These are phyloP conservation scores for Trachelus tabidus DNA, from an alignment of 2,888 invertebrate genomes.

Conservation along the genomic window DNA sequence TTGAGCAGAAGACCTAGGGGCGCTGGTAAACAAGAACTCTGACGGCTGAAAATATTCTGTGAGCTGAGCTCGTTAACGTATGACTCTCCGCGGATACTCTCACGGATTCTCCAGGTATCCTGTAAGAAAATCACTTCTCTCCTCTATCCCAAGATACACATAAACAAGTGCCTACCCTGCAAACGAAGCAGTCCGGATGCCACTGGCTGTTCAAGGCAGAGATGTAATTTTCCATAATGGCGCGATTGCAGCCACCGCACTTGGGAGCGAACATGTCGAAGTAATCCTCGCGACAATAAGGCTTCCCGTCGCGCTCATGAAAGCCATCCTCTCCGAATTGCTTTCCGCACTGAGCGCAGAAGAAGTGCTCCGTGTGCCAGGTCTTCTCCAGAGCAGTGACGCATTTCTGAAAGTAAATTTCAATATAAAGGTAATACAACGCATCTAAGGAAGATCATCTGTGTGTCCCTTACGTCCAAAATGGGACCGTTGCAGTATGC, in stretches of 20 bases:
- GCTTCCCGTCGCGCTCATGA: constrained; percentile 95
- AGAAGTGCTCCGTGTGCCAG: constrained; percentile 99
- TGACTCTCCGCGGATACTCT: neutral
- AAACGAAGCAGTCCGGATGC: constrained; percentile 99
- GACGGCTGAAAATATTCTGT: neutral
- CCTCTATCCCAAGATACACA: neutral
- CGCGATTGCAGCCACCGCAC: constrained; percentile 94
- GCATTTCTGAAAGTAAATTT: constrained; percentile 85
- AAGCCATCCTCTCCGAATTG: constrained; percentile 98
- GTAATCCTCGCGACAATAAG: constrained; percentile 96
- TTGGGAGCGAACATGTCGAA: constrained; percentile 98
- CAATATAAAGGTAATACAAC: neutral
- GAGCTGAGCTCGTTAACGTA: neutral
- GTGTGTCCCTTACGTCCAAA: constrained; percentile 84
- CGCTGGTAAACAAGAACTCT: neutral
- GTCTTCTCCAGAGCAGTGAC: constrained; percentile 97
- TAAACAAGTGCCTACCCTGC: constrained; percentile 81
- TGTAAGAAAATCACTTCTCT: neutral
- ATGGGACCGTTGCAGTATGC: constrained; percentile 99
- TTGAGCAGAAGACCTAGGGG: neutral
- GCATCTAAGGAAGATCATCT: neutral
- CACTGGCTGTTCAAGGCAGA: constrained; percentile 97
- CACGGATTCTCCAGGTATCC: neutral
- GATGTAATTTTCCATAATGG: constrained; percentile 98
- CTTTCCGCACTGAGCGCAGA: constrained; percentile 97